A percentile compares a stretch with the other conserved stretches of the same genome.
These are phyloP conservation scores for Fregata magnificens DNA, from an alignment of 2,113 vertebrate species.

Conservation along the genomic window DNA sequence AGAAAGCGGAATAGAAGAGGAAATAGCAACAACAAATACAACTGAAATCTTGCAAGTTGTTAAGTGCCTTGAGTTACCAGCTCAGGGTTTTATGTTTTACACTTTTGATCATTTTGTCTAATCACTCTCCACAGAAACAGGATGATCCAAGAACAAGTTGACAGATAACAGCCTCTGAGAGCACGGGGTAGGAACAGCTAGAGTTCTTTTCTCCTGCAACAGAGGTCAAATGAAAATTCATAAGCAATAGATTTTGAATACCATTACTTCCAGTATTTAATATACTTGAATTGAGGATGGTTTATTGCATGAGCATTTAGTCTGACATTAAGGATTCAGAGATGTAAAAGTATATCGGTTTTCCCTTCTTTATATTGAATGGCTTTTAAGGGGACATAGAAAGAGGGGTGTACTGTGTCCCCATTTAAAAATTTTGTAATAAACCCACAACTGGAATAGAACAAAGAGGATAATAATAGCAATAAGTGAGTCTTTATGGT, in stretches of 20 bases:
- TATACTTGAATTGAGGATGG: not conserved
- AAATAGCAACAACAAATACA: constrained; percentile 33
- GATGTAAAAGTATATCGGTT: not conserved
- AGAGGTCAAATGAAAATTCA: constrained; percentile 42
- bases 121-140: constrained; percentile 28
- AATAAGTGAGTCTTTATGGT: not conserved
- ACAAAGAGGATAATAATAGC: not conserved
- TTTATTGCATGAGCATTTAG: not conserved
- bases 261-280: not conserved
- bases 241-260: not conserved
- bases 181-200: constrained; percentile 23
- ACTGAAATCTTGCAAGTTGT: not conserved
- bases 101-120: constrained; percentile 7
- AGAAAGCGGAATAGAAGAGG: constrained; percentile 25
- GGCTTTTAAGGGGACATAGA: not conserved
- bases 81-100: constrained; percentile 12
- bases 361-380: not conserved
- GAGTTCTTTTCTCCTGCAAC: constrained; percentile 66
- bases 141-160: constrained; percentile 15
- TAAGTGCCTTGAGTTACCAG: constrained; percentile 42
- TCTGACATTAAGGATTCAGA: not conserved
- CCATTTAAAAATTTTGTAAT: not conserved
- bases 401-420: not conserved
- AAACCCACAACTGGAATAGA: not conserved
- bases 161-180: constrained; percentile 16